Base-by-base conservation (phyloP, 1,140 invertebrate species). In the Cryptotermes secundus region DNA sequence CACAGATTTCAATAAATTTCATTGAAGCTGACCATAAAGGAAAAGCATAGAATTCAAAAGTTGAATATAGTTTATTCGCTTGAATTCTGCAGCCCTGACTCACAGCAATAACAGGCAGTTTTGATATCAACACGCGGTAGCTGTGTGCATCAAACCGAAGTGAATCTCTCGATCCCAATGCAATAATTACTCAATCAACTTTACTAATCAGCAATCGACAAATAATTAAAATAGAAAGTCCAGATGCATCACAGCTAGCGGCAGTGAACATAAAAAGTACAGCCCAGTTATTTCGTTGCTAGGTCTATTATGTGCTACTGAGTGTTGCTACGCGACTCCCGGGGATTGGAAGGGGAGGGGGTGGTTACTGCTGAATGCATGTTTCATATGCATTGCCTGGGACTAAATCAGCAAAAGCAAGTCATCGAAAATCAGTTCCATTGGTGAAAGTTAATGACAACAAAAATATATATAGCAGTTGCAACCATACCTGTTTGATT, bases 111-210 rank as follows among this genome's bases (percentile, higher is more conserved):
- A 72, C 59, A 31, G 59, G 26, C 59, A 72, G 59, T 72, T 72
- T 26, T 72, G 59, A 72, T 72, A n/a, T 72, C 59, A 72, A 72
- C 59, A n/a, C 31, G 59, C 59, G 59, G 59, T 31, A 72, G 59
- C 26, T 72, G 16, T 72, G 59, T 72, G 59, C 59, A 72, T 6
- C 59, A 72, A 72, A 72, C 59, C 59, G 14, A 72, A 72, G 59
- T 72, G 59, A 72, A 72, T 72, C 26, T 72, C n/a, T 72, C 59
- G 59, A 72, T 72, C 59, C 59, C 59, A 49, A 72, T 72, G 59
- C n/a, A 72, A 72, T 72, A 72, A 72, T 72, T 72, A 72, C 59
- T 72, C 59, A 72, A 72, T 72, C 59, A 72, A 72, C 31, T 72
- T 72, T 72, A 72, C 59, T 26, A 72, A 72, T 72, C 59, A 72